Base-by-base conservation (phyloP, 2,888 invertebrate genomes). In the Eumerus sabulonum region DNA sequence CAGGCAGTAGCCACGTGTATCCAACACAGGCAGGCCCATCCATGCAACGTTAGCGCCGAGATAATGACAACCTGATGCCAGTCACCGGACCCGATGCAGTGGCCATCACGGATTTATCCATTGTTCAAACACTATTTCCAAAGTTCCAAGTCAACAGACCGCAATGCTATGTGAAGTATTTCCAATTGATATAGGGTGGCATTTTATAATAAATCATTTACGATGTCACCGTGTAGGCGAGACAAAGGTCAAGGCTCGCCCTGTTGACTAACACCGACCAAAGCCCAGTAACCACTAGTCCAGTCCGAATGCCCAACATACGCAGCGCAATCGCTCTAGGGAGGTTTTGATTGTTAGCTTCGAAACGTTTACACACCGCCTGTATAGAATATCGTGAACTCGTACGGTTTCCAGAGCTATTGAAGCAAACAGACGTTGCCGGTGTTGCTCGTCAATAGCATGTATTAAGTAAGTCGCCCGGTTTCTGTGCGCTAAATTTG, bases 401-500 rank as follows among this genome's bases (percentile, higher is more conserved):
- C 17, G 53, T 77, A 72, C 72, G 72, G 62, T 68, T 72, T 77
- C 63, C 48, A 72, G 53, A 77, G 73, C 77, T 68, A 59, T 53
- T 72, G 77, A 53, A 63, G 63, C 44, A 72, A 68, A 44, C 51
- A 77, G 72, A 77, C 77, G 73, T 77, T 12, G 42, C 48, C 35
- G 42, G 17, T 57, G 51, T 3, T 9, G 13, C 13, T 44, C 57
- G n/a, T 14, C 36, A 5, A 36, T 36, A 5, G 27, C 35, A 14
- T n/a, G 9, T 60, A 50, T 56, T 38, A 13, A 56, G 45, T 60
- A 44, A 71, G 36, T 70, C 27, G 38, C 19, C 44, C 35, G 27
- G 14, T 48, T 42, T 19, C 36, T 72, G 77, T 63, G 73, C 63
- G 72, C 63, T 57, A 45, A 18, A 73, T 27, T 44, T 57, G 16